These are phyloP conservation scores for Vidua chalybeata DNA, from an alignment of 2,113 vertebrate species.

Conservation along the genomic window DNA sequence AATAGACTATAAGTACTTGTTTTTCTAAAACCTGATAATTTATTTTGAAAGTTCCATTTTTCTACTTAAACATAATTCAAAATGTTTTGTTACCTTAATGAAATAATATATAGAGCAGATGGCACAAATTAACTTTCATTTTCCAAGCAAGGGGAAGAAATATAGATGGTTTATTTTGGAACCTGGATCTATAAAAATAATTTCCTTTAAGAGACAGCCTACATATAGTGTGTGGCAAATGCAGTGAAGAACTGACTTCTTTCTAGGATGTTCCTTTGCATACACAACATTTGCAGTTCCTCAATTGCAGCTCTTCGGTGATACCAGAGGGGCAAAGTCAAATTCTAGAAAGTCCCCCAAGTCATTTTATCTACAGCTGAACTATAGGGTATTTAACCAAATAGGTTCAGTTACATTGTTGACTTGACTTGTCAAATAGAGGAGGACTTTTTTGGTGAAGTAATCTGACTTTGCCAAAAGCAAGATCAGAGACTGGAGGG, in stretches of 20 bases:
- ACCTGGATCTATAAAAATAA: not conserved
- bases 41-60: not conserved
- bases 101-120: not conserved
- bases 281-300: not conserved
- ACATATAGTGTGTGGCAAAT: no score
- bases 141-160: not conserved
- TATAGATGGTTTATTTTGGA: not conserved
- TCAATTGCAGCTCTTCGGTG: not conserved
- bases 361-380: not conserved
- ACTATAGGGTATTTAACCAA: not conserved
- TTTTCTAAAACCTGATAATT: not conserved
- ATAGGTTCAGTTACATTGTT: not conserved
- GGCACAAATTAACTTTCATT: not conserved
- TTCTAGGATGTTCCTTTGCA: not conserved
- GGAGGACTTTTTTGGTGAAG: not conserved
- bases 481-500: not conserved
- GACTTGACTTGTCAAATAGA: constrained; percentile 2
- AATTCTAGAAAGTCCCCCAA: not conserved
- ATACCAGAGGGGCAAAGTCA: not conserved
- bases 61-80: not conserved
- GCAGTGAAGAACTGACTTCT: not conserved
- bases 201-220: not conserved
- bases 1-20: not conserved
- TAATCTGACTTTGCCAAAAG: constrained; percentile 15
- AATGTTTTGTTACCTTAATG: not conserved